Conservation (phyloP, 2,113 vertebrate species). For the Xyliphius kryptos region DNA sequence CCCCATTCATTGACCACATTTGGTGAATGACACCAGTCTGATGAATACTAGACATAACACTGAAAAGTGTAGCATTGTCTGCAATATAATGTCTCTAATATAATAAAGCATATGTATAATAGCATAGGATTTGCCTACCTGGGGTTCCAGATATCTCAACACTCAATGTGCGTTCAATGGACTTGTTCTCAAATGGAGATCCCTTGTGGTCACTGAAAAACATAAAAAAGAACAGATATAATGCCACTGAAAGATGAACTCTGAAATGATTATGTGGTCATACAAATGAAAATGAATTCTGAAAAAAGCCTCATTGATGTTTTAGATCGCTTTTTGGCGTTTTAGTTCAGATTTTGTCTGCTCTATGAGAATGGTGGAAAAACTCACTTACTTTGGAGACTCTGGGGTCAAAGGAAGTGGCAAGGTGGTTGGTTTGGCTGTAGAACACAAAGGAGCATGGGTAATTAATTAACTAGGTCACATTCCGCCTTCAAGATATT, state of each 20-base stretch:
- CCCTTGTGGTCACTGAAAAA: conserved; percentile 99
- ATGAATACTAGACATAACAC: too few species aligned
- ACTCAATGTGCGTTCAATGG: conserved; percentile 98
- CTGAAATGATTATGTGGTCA: conserved; percentile 67
- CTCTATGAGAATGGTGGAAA: conserved; percentile 73
- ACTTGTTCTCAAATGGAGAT: conserved; percentile 99
- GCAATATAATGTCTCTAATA: too few species aligned
- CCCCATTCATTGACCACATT: too few species aligned
- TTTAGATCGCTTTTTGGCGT: too few species aligned
- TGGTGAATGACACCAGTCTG: too few species aligned
- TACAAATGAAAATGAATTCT: conserved; percentile 78
- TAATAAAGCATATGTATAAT: too few species aligned
- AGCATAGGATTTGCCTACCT: too few species aligned
- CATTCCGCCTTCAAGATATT: conserved; percentile 60
- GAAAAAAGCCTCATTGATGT: conserved; percentile 80
- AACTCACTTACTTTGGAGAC: conserved; percentile 99
- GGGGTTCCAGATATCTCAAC: conserved; percentile 99
- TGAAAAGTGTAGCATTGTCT: too few species aligned
- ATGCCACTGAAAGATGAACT: conserved; percentile 19
- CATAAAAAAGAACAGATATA: conserved; percentile 74
- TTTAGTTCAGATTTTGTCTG: conserved; percentile 46
- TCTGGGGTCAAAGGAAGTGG: conserved; percentile 99
- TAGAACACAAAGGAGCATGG: conserved; percentile 79
- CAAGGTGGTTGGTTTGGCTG: conserved; percentile 99
- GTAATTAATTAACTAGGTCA: conserved; percentile 73